phyloP scores from a whole-genome alignment of 2,113 vertebrate species.

The Sterrhoptilus dennistouni region DNA sequence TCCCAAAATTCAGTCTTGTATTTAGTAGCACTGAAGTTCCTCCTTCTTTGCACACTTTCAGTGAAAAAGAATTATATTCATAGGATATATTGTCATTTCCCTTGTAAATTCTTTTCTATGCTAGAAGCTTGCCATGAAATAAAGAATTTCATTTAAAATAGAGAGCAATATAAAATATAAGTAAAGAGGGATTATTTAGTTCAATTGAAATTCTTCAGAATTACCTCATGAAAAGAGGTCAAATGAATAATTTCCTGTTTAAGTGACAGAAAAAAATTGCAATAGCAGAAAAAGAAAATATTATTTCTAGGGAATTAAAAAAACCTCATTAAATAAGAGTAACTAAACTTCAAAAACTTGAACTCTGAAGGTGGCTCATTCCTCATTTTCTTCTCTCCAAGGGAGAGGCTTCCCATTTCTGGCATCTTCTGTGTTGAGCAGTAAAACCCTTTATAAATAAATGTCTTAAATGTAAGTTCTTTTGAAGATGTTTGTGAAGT shows the following conservation, averaged over 20 bases:
- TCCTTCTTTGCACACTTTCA: neutral
- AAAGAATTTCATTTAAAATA: neutral
- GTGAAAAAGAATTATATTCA: neutral
- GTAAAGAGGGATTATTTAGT: neutral
- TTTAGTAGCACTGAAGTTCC: neutral
- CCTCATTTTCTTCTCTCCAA: neutral
- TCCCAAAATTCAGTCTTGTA: neutral
- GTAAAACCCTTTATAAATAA: neutral
- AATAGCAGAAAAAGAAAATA: neutral
- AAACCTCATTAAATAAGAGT: neutral
- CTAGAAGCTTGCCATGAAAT: neutral
- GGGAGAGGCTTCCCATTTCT: neutral
- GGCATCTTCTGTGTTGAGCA: neutral
- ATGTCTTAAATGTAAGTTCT: neutral
- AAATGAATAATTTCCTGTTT: neutral
- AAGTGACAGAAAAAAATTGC: neutral
- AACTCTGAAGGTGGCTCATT: neutral
- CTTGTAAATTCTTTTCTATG: neutral
- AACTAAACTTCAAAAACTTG: neutral
- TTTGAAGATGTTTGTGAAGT: neutral
- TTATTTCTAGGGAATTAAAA: neutral
- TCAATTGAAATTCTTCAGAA: neutral
- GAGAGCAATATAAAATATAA: neutral
- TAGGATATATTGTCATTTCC: neutral
- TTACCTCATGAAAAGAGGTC: neutral